These are phyloP conservation scores for Pelobates cultripes DNA, from an alignment of 2,797 vertebrate genomes.

Conservation along the genomic window DNA sequence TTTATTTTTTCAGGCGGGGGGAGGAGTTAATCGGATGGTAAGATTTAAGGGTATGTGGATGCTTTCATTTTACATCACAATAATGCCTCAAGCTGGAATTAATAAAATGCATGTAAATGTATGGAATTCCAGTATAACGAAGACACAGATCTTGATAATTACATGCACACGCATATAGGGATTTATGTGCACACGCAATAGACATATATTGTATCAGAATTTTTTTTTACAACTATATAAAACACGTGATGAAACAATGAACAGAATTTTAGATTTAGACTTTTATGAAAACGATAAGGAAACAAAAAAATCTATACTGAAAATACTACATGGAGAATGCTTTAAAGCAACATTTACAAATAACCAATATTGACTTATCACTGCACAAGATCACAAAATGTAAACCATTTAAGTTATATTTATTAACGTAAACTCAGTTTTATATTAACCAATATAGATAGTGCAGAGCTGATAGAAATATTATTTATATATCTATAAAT, in stretches of 20 bases:
- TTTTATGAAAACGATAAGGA: background rate
- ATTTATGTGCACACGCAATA: too few relatives aligned
- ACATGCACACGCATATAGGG: background rate
- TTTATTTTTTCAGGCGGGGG: constrained; percentile 2
- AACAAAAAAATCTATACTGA: background rate
- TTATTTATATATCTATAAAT: background rate
- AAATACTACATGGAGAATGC: too few relatives aligned
- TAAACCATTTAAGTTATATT: background rate
- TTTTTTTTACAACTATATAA: background rate
- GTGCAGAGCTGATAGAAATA: background rate
- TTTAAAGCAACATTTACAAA: background rate
- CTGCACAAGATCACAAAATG: background rate
- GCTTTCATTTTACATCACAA: constrained; percentile 4
- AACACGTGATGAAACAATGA: background rate
- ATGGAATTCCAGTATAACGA: background rate
- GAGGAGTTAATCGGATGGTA: background rate
- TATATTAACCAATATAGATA: background rate
- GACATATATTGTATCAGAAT: too few relatives aligned
- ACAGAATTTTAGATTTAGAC: background rate
- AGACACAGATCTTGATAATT: background rate
- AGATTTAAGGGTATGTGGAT: constrained; percentile 22
- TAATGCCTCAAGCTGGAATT: background rate
- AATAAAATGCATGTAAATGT: background rate
- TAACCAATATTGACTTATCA: background rate
- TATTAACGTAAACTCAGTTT: background rate